Percentiles rank a stretch among this genome's conserved stretches.
phyloP scores from a whole-genome alignment of 2,888 invertebrate species.

The Operophtera brumata region DNA sequence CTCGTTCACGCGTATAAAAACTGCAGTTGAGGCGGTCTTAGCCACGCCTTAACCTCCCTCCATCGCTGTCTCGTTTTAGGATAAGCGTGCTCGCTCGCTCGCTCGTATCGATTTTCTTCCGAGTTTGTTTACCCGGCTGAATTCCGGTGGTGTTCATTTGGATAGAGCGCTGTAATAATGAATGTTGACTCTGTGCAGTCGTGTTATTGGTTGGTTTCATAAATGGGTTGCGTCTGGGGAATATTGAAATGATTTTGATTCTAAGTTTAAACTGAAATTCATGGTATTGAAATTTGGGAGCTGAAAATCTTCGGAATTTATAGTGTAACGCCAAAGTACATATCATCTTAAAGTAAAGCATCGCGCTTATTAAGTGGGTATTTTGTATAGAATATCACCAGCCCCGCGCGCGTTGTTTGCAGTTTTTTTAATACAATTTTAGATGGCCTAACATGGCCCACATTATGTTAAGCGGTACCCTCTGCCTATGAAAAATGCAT shows the following conservation, averaged over 20 bases:
- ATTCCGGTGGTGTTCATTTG: constrained; percentile 58
- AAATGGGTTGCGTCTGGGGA: constrained; percentile 20
- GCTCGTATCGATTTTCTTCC: constrained; percentile 62
- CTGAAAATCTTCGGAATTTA: too few species aligned
- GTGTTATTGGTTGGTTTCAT: constrained; percentile 44
- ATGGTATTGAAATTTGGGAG: not conserved
- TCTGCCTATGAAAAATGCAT: too few species aligned
- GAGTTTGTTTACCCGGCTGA: constrained; percentile 67
- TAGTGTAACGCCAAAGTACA: too few species aligned
- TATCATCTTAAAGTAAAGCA: too few species aligned
- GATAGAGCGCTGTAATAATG: constrained; percentile 52
- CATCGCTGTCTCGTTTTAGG: constrained; percentile 39
- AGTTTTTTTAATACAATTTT: too few species aligned
- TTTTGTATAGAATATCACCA: too few species aligned
- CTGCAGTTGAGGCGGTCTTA: constrained; percentile 50
- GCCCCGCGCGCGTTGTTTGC: too few species aligned
- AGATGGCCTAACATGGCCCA: too few species aligned
- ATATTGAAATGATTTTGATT: constrained; percentile 5
- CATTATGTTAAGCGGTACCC: too few species aligned
- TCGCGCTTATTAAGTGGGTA: too few species aligned
- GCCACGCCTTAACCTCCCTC: constrained; percentile 66
- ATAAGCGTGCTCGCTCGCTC: constrained; percentile 43
- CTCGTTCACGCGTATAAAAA: constrained; percentile 42
- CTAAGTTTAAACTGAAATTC: constrained; percentile 5
- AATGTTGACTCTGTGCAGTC: constrained; percentile 53